Evolutionary conservation across 2,797 vertebrate species (phyloP).

Genomic region (Pithecia hirsuta): DNA sequence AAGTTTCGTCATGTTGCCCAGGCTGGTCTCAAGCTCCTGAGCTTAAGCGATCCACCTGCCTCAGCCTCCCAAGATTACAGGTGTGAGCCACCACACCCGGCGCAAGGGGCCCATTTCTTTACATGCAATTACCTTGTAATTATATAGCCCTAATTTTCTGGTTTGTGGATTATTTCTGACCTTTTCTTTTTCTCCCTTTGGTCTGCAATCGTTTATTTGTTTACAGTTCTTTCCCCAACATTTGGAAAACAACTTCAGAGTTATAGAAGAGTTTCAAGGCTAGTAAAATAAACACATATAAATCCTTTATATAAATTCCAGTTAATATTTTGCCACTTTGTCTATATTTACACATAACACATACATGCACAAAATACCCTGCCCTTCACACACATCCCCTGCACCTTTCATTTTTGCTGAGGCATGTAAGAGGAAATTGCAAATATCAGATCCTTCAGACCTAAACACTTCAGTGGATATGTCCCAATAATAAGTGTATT

Average conservation of each 20-base stretch:
- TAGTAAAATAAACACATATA: slow-evolving; percentile 13
- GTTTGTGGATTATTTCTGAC: slow-evolving; percentile 17
- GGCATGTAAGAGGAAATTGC: background rate
- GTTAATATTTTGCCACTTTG: slow-evolving; percentile 32
- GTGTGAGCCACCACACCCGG: background rate
- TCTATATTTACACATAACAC: background rate
- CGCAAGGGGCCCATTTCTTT: background rate
- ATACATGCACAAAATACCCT: background rate
- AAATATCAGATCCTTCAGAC: background rate
- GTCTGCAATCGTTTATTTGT: background rate
- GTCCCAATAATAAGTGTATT: background rate
- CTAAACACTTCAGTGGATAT: background rate
- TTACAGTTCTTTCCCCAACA: background rate
- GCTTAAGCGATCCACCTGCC: background rate
- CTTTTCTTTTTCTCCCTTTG: background rate
- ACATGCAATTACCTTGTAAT: background rate
- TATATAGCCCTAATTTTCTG: background rate
- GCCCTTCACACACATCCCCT: background rate
- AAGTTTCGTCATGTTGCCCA: background rate
- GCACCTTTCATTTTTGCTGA: background rate
- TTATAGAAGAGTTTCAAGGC: background rate
- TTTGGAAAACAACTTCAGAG: background rate
- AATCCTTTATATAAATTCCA: slow-evolving; percentile 17
- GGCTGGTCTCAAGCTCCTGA: background rate
- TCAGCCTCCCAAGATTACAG: background rate